These are phyloP conservation scores for Solen grandis DNA, from an alignment of 1,140 invertebrate species.

Conservation along the genomic window DNA sequence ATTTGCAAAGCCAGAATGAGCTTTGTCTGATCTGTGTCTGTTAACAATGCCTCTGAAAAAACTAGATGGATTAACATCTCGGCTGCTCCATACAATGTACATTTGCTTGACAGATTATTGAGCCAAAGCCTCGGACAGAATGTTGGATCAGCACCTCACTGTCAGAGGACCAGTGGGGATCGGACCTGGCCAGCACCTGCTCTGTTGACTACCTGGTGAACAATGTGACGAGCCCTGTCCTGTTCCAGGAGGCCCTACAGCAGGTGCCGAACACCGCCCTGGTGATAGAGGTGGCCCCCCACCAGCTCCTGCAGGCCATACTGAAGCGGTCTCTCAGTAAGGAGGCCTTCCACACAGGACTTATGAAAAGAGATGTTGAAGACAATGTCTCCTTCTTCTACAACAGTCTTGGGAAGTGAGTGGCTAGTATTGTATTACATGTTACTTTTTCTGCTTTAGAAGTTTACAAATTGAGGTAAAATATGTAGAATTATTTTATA, in stretches of 20 bases:
- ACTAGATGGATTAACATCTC: too few species aligned
- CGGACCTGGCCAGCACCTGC: slow-evolving; percentile 88
- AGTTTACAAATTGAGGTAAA: too few species aligned
- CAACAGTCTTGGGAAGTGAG: slow-evolving; percentile 31
- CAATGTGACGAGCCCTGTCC: slow-evolving; percentile 91
- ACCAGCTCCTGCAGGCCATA: slow-evolving; percentile 93
- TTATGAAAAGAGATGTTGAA: slow-evolving; percentile 7
- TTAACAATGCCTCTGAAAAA: too few species aligned
- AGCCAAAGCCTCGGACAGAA: slow-evolving; percentile 88
- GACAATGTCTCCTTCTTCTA: not conserved
- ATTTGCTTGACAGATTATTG: too few species aligned
- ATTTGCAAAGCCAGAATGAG: too few species aligned
- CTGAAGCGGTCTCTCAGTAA: slow-evolving; percentile 87
- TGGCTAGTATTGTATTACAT: not conserved
- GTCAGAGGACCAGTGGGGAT: slow-evolving; percentile 89
- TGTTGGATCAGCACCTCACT: slow-evolving; percentile 97
- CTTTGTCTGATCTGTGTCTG: too few species aligned
- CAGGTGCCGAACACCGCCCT: slow-evolving; percentile 94
- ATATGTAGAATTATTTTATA: not conserved
- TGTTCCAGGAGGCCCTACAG: slow-evolving; percentile 92
- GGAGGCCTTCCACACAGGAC: slow-evolving; percentile 84
- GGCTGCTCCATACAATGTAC: too few species aligned
- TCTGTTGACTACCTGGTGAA: slow-evolving; percentile 97
- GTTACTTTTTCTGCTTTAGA: too few species aligned
- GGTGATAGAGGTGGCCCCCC: slow-evolving; percentile 95